A percentile compares a stretch with the other conserved stretches of the same genome.
phyloP scores from a whole-genome alignment of 2,888 invertebrate genomes.

The Parthenolecanium corni region DNA sequence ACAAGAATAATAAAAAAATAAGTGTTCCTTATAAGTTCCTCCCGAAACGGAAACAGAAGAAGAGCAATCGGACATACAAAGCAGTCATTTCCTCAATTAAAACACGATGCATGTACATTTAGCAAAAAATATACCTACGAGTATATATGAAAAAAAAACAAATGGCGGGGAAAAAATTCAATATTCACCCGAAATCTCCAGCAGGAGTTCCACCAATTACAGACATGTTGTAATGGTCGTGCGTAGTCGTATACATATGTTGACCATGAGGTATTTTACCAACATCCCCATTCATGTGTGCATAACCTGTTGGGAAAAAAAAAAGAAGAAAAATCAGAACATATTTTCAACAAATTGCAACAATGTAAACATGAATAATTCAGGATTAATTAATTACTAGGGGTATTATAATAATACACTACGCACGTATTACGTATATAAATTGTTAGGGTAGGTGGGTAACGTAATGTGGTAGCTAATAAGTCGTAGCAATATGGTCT shows the following conservation, averaged over 20 bases:
- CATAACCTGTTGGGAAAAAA: conserved; percentile 50
- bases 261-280: conserved; percentile 61
- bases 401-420: too few relatives aligned
- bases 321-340: neutral
- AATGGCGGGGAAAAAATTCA: neutral
- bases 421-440: too few relatives aligned
- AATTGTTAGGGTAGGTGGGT: too few relatives aligned
- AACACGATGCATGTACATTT: too few relatives aligned
- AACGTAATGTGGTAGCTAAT: too few relatives aligned
- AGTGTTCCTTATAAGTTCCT: neutral
- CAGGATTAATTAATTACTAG: neutral
- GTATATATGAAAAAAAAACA: neutral
- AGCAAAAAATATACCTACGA: too few relatives aligned
- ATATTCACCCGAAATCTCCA: conserved; percentile 26
- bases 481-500: too few relatives aligned
- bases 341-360: neutral
- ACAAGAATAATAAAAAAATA: neutral
- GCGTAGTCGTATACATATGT: conserved; percentile 35
- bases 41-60: too few relatives aligned
- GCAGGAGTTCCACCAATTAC: conserved; percentile 20
- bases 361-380: neutral
- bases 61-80: too few relatives aligned
- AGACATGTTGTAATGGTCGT: conserved; percentile 24
- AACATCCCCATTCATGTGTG: conserved; percentile 75
- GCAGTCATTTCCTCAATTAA: too few relatives aligned